These are phyloP conservation scores for Tetragonisca angustula DNA, from an alignment of 2,888 invertebrate genomes.

Conservation along the genomic window DNA sequence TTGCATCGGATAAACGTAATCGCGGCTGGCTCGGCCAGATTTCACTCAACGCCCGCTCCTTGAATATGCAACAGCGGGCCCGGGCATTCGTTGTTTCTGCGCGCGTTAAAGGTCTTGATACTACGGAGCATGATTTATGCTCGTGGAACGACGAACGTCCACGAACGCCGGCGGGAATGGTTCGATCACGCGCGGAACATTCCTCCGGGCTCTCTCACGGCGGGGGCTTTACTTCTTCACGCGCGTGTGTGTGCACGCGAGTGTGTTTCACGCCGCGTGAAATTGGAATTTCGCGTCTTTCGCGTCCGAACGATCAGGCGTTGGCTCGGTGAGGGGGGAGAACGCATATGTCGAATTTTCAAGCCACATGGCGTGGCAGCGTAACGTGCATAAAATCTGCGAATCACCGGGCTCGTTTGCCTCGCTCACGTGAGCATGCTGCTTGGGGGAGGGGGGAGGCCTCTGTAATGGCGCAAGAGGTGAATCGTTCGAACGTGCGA, in stretches of 20 bases:
- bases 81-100: slow-evolving; percentile 42
- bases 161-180: too few species aligned
- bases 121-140: slow-evolving; percentile 39
- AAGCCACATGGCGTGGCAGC: background rate
- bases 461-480: slow-evolving; percentile 22
- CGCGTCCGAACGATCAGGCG: background rate
- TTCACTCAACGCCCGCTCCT: slow-evolving; percentile 59
- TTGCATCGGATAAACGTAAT: slow-evolving; percentile 64
- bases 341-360: background rate
- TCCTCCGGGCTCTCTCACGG: background rate
- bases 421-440: background rate
- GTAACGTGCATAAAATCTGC: slow-evolving; percentile 15
- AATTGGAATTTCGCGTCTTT: background rate
- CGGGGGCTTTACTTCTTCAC: too few species aligned
- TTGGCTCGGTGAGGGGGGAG: background rate
- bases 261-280: too few species aligned
- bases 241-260: too few species aligned
- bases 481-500: slow-evolving; percentile 43
- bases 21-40: slow-evolving; percentile 54
- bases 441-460: background rate
- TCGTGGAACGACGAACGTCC: slow-evolving; percentile 1
- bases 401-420: slow-evolving; percentile 4
- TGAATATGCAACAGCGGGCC: slow-evolving; percentile 48
- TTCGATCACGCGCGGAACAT: background rate
- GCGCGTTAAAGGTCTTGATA: slow-evolving; percentile 51